Conservation (phyloP, 2,888 invertebrate genomes). For the Drosophila histrio region DNA sequence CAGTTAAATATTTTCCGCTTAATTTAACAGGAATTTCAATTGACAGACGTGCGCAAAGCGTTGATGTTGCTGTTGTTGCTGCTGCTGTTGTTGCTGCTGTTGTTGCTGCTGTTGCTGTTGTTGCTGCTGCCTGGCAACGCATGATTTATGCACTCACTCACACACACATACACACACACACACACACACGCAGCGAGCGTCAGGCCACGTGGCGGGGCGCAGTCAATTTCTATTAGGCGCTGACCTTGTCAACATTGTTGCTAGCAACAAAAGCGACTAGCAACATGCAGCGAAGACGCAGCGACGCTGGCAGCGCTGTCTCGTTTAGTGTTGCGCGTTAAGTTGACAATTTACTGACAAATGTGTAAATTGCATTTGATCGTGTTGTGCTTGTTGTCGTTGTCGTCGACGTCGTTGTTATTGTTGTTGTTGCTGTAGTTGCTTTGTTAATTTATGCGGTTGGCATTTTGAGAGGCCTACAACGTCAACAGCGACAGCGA, state of each 20-base stretch:
- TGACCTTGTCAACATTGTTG: constrained; percentile 82
- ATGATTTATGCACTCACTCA: constrained; percentile 75
- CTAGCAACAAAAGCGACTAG: constrained; percentile 52
- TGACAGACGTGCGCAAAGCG: constrained; percentile 73
- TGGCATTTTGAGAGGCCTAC: constrained; percentile 71
- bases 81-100: constrained; percentile 13
- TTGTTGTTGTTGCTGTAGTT: constrained; percentile 23
- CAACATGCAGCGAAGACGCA: constrained; percentile 49
- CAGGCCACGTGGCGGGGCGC: constrained; percentile 50
- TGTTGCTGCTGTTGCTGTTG: constrained; percentile 21
- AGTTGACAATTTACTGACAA: constrained; percentile 82
- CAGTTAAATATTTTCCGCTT: constrained; percentile 82
- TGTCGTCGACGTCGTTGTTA: constrained; percentile 37
- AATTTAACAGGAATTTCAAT: constrained; percentile 83
- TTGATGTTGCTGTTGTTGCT: constrained; percentile 24
- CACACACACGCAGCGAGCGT: constrained; percentile 7
- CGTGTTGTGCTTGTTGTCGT: constrained; percentile 46
- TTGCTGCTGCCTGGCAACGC: constrained; percentile 46
- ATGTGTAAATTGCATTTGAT: constrained; percentile 79
- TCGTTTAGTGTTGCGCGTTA: constrained; percentile 71
- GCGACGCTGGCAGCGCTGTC: constrained; percentile 33
- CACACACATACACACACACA: constrained; percentile 36
- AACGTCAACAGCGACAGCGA: constrained; percentile 15
- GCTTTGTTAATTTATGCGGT: constrained; percentile 71
- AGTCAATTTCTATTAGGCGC: constrained; percentile 73